Evolutionary conservation across 2,113 vertebrate genomes (phyloP).

Genomic region (Saccopteryx leptura): DNA sequence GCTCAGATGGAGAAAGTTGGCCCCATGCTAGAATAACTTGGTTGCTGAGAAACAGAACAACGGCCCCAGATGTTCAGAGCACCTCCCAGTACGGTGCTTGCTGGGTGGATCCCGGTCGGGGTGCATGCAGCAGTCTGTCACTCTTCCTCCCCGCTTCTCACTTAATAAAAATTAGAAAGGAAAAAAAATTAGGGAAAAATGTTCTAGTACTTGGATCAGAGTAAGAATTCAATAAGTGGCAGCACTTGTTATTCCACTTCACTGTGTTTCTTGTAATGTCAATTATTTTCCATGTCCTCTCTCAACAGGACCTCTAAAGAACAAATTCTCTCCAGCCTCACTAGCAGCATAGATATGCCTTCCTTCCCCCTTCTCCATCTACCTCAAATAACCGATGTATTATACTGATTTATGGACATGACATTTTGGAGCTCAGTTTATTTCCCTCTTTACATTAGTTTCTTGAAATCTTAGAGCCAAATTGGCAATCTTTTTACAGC

Average conservation of each 20-base stretch:
- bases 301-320: neutral
- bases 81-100: too few species aligned
- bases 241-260: neutral
- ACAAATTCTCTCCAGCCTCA: neutral
- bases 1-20: too few species aligned
- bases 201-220: neutral
- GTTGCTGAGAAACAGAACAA: too few species aligned
- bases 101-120: too few species aligned
- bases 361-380: neutral
- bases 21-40: too few species aligned
- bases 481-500: neutral
- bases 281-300: neutral
- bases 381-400: neutral
- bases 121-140: too few species aligned
- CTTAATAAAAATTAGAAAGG: too few species aligned
- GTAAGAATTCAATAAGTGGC: neutral
- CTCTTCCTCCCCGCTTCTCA: too few species aligned
- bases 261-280: neutral
- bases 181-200: too few species aligned
- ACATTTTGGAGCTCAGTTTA: neutral
- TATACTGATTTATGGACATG: neutral
- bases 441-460: neutral
- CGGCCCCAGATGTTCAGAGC: too few species aligned
- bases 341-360: neutral
- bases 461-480: neutral